phyloP scores from a whole-genome alignment of 2,113 vertebrate species.

The Balaenoptera acutorostrata region DNA sequence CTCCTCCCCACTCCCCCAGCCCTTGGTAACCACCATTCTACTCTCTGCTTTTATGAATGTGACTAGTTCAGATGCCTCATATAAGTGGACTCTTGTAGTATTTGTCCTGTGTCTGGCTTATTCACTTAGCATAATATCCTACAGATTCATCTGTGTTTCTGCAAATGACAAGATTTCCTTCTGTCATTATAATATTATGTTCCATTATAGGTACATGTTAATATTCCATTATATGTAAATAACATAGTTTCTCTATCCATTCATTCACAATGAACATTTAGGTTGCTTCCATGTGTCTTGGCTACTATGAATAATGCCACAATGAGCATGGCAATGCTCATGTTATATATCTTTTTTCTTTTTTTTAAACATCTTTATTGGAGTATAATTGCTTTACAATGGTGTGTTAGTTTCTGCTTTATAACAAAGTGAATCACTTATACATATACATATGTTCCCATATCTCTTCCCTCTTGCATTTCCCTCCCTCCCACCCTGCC shows the following conservation, averaged over 20 bases:
- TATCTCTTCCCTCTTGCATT: no score
- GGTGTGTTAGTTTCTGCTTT: no score
- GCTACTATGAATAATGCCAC: not conserved
- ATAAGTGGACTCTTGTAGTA: not conserved
- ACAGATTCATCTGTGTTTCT: not conserved
- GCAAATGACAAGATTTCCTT: not conserved
- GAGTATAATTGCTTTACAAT: no score
- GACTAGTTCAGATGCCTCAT: not conserved
- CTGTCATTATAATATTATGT: not conserved
- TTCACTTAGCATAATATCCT: not conserved
- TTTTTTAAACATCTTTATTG: not conserved
- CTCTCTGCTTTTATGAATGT: not conserved
- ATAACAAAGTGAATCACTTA: no score
- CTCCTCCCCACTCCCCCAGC: accelerated
- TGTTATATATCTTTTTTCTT: not conserved
- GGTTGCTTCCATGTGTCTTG: not conserved
- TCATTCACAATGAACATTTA: not conserved
- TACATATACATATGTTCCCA: no score
- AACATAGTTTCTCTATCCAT: not conserved
- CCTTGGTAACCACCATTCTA: not conserved
- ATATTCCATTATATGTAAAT: not conserved
- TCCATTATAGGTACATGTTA: not conserved
- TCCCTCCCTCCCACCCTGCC: no score
- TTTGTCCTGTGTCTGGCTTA: not conserved
- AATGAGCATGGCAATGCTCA: not conserved